Conservation (phyloP, 2,113 vertebrate species). For the Scomber japonicus region DNA sequence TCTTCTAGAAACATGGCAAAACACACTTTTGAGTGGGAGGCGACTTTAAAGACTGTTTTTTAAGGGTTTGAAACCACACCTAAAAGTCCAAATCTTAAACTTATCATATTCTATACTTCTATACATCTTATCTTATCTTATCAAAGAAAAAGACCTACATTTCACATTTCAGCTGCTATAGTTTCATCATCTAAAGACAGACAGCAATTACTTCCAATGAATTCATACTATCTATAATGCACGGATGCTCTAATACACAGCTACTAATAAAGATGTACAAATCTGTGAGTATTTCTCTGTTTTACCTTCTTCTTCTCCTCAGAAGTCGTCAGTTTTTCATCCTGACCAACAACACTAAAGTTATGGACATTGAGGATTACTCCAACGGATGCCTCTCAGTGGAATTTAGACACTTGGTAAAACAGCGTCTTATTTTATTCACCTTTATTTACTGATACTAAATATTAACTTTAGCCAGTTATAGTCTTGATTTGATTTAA, state of each 20-base stretch:
- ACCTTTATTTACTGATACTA: background rate
- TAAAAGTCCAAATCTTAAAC: too few species aligned
- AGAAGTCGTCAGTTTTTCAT: conserved; percentile 96
- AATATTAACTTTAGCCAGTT: background rate
- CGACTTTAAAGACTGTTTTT: too few species aligned
- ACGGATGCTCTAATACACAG: too few species aligned
- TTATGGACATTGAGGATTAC: conserved; percentile 96
- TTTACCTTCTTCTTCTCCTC: conserved; percentile 33
- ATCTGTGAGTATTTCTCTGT: background rate
- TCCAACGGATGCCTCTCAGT: conserved; percentile 94
- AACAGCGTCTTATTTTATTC: background rate
- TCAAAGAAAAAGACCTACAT: too few species aligned
- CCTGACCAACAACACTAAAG: conserved; percentile 94
- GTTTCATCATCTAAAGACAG: background rate
- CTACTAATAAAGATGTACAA: background rate
- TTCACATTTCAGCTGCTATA: too few species aligned
- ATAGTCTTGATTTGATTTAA: background rate
- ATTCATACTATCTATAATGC: background rate
- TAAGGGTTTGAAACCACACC: too few species aligned
- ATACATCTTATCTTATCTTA: too few species aligned
- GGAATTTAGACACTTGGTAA: conserved; percentile 96
- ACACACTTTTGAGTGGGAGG: too few species aligned
- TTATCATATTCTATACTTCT: too few species aligned
- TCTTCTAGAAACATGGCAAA: too few species aligned
- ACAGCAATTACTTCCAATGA: background rate